These are phyloP conservation scores for Iguana delicatissima DNA, from an alignment of 2,797 vertebrate species.

Conservation along the genomic window DNA sequence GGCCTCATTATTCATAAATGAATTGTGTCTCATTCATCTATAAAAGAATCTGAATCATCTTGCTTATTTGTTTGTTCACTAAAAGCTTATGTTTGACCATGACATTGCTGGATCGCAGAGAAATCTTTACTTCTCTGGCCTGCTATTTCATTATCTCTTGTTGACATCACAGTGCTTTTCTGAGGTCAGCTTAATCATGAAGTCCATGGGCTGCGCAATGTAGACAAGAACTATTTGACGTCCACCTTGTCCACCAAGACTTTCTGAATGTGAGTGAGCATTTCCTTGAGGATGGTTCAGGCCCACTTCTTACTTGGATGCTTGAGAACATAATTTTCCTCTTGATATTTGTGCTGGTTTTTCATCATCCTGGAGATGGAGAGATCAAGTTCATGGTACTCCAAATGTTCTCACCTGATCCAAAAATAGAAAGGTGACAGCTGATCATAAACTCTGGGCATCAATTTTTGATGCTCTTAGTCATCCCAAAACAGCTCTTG, in stretches of 20 bases:
- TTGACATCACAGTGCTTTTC: conserved; percentile 1
- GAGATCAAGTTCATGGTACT: not conserved
- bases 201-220: not conserved
- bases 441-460: not conserved
- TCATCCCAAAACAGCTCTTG: too few relatives aligned
- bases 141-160: not conserved
- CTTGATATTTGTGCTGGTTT: not conserved
- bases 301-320: too few relatives aligned
- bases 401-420: not conserved
- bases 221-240: not conserved
- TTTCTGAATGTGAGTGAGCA: not conserved
- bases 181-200: conserved; percentile 9
- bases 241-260: too few relatives aligned
- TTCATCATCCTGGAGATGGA: not conserved
- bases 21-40: not conserved
- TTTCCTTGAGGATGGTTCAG: not conserved
- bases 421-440: not conserved
- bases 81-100: not conserved
- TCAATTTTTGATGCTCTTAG: not conserved
- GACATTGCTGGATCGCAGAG: not conserved
- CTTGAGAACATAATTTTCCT: not conserved
- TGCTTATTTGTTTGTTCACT: not conserved
- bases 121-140: not conserved
- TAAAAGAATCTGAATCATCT: not conserved
- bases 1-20: not conserved